Conservation (phyloP, 2,113 vertebrate genomes). For the Melanocharis versteri region DNA sequence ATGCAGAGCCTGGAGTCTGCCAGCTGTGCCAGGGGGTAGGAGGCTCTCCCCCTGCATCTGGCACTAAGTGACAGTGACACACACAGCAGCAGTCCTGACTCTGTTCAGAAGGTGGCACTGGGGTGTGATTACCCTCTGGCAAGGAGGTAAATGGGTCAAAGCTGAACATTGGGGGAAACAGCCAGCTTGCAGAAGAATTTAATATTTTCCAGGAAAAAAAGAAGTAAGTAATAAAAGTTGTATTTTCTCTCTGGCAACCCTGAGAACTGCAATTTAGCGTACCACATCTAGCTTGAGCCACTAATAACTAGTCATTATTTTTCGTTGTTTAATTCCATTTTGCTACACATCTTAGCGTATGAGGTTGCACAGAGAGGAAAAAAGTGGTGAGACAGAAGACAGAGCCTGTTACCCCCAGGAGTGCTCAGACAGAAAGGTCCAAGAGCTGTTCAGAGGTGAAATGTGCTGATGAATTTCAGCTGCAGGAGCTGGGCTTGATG, state of each 20-base stretch:
- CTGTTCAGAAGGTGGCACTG: constrained; percentile 19
- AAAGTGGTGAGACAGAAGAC: not conserved
- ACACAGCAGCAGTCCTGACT: not conserved
- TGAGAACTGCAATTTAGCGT: not conserved
- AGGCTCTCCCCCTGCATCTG: not conserved
- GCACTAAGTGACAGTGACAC: constrained; percentile 23
- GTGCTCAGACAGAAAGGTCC: not conserved
- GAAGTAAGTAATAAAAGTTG: not conserved
- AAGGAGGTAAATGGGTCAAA: constrained; percentile 55
- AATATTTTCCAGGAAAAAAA: not conserved
- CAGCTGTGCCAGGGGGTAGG: not conserved
- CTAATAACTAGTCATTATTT: not conserved
- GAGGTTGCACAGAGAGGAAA: not conserved
- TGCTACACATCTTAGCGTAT: not conserved
- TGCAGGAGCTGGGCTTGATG: not conserved
- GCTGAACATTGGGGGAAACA: constrained; percentile 17
- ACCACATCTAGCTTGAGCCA: not conserved
- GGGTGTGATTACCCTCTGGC: constrained; percentile 33
- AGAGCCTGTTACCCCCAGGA: not conserved
- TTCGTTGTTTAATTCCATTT: constrained; percentile 18
- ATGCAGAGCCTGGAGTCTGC: not conserved
- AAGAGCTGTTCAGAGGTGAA: not conserved
- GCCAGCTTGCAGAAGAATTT: not conserved
- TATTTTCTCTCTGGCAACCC: constrained; percentile 12
- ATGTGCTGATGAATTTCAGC: not conserved